Base-by-base conservation (phyloP, 2,888 invertebrate genomes). In the Aleiodes testaceus region DNA sequence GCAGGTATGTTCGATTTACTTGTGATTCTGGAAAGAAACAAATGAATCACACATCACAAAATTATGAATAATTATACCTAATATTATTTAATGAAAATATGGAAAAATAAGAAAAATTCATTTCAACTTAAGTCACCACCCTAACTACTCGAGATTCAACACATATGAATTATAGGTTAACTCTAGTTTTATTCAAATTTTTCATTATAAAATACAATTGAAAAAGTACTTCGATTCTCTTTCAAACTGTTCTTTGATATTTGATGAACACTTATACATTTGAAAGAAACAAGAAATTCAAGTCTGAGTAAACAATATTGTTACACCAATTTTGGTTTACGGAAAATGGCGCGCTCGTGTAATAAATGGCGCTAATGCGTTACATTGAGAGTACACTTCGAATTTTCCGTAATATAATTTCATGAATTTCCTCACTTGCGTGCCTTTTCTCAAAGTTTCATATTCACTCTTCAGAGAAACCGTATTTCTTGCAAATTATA, bases 331-430 rank as follows among this genome's bases (percentile, higher is more conserved):
- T 81, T 80, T 76, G 69, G 76, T 78, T 78, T 74, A 75, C 76
- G 80, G 82, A 86, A 87, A 87, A 87, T 87, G 87, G 87, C 87
- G 87, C 87, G 87, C 85, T 84, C 81, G 79, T 77, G 80, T 75
- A 79, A 84, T 82, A 84, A 86, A 86, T 86, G 87, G 87, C 87
- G 87, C 87, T 87, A 85, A 87, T 87, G 87, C 85, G 78, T 81
- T 77, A 75, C 76, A 77, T 76, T 74, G 70, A 70, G 66, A 69
- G 63, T 70, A 69, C 73, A 74, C 75, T 80, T 82, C 79, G 80
- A 78, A 81, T 79, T 77, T 77, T 77, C 73, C 36, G 9, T 36
- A 36, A 70, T 55, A 18, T 64, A 73, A 75, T 80, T 80, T 79
- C 79, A 82, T 79, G 75, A 83, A 81, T 70, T 78, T 75, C 76